Evolutionary conservation across 2,113 vertebrate species (phyloP).

Genomic region (Austrofundulus limnaeus): DNA sequence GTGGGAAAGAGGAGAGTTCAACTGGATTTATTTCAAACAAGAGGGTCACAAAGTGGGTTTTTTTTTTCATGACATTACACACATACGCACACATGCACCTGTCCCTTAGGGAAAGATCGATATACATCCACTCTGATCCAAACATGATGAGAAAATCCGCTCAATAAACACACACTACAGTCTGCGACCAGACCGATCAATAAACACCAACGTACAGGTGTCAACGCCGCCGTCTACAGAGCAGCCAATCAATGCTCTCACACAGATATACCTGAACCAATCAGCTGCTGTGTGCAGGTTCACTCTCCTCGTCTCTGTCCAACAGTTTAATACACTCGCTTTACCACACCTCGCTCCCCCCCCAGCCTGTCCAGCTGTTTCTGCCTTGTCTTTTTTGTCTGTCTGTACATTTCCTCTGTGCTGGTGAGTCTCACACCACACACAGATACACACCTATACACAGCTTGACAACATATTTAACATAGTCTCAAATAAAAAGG

Average conservation of each 20-base stretch:
- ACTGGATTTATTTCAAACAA: constrained; percentile 59
- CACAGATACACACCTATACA: not conserved
- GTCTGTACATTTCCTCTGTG: not conserved
- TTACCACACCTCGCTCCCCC: not conserved
- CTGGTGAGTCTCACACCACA: constrained; percentile 5
- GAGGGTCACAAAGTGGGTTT: constrained; percentile 41
- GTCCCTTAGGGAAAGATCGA: constrained; percentile 60
- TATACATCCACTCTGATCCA: constrained; percentile 47
- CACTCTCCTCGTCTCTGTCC: constrained; percentile 20
- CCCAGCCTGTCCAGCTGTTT: not conserved
- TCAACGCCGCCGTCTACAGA: constrained; percentile 62
- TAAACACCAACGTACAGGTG: constrained; percentile 69
- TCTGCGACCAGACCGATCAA: constrained; percentile 51
- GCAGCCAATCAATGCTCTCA: constrained; percentile 65
- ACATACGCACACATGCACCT: constrained; percentile 27
- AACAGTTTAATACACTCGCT: constrained; percentile 40
- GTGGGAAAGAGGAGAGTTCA: constrained; percentile 46
- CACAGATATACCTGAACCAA: constrained; percentile 65
- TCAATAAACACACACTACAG: constrained; percentile 41
- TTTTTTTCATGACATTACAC: constrained; percentile 1
- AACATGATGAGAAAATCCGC: constrained; percentile 34
- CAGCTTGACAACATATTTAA: not conserved
- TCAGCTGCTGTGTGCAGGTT: constrained; percentile 41
- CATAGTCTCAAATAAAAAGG: not conserved
- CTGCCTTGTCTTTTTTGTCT: not conserved